Evolutionary conservation across 2,797 vertebrate genomes (phyloP).

Genomic region (Hydrocynus forskahlii): DNA sequence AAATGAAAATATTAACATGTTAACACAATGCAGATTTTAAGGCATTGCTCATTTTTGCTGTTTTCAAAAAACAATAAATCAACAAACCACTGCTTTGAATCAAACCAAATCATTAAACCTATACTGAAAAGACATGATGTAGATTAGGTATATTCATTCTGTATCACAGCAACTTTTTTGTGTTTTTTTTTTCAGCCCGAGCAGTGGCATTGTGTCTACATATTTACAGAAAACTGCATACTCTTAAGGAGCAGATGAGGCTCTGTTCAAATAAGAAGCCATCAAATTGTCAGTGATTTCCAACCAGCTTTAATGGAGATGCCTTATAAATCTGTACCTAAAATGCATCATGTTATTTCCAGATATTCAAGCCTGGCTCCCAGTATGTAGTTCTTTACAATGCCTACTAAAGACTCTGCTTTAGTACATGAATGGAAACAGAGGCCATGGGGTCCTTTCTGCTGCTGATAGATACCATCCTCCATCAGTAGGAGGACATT

Average conservation of each 20-base stretch:
- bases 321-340: neutral
- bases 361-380: neutral
- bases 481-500: slow-evolving; percentile 41
- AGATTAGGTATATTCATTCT: neutral
- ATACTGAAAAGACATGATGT: neutral
- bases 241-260: slow-evolving; percentile 11
- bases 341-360: neutral
- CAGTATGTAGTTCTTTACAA: neutral
- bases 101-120: too few relatives aligned
- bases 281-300: neutral
- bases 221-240: neutral
- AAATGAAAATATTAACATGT: too few relatives aligned
- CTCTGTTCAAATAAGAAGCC: neutral
- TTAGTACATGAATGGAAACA: slow-evolving; percentile 2
- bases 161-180: neutral
- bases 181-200: too few relatives aligned
- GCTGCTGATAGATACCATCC: slow-evolving; percentile 44
- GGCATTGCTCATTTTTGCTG: too few relatives aligned
- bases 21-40: too few relatives aligned
- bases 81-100: too few relatives aligned
- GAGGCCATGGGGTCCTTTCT: slow-evolving; percentile 21
- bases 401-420: neutral
- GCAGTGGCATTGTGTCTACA: neutral
- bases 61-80: too few relatives aligned
- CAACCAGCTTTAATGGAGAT: neutral